phyloP scores from a whole-genome alignment of 2,797 vertebrate genomes.

The Bradypodion ventrale region DNA sequence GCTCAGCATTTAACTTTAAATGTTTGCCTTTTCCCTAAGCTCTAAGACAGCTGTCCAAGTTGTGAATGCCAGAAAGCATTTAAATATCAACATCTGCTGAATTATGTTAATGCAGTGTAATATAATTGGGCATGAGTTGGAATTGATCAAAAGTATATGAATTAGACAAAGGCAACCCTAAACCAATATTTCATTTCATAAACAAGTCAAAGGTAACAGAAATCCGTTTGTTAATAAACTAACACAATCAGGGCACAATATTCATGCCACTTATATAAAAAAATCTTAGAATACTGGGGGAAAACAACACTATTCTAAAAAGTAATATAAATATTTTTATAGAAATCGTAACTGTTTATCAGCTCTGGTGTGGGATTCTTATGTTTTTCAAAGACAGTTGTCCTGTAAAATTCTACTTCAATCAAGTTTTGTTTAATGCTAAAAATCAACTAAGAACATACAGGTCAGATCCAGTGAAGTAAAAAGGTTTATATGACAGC shows the following conservation, averaged over 20 bases:
- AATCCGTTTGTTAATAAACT: conserved; percentile 51
- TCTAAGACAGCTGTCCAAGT: conserved; percentile 85
- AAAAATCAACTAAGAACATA: neutral
- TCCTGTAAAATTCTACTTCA: conserved; percentile 21
- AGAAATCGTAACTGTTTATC: neutral
- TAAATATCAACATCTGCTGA: conserved; percentile 88
- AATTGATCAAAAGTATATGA: conserved; percentile 80
- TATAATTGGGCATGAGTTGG: conserved; percentile 83
- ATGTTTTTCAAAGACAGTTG: conserved; percentile 7
- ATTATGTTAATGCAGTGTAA: conserved; percentile 86
- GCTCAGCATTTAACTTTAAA: conserved; percentile 87
- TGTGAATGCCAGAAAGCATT: conserved; percentile 84
- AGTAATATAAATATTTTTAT: neutral
- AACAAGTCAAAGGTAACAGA: conserved; percentile 67
- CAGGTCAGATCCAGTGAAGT: neutral
- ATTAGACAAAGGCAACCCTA: conserved; percentile 78
- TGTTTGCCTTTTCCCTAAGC: conserved; percentile 85
- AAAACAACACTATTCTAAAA: neutral
- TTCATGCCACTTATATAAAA: neutral
- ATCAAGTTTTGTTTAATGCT: neutral
- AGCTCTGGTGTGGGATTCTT: neutral
- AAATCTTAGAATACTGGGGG: neutral
- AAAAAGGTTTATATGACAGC: neutral
- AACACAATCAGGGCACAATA: conserved; percentile 45
- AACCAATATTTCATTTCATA: conserved; percentile 65